Base-by-base conservation (phyloP, 2,797 vertebrate species). In the Carapus acus region DNA sequence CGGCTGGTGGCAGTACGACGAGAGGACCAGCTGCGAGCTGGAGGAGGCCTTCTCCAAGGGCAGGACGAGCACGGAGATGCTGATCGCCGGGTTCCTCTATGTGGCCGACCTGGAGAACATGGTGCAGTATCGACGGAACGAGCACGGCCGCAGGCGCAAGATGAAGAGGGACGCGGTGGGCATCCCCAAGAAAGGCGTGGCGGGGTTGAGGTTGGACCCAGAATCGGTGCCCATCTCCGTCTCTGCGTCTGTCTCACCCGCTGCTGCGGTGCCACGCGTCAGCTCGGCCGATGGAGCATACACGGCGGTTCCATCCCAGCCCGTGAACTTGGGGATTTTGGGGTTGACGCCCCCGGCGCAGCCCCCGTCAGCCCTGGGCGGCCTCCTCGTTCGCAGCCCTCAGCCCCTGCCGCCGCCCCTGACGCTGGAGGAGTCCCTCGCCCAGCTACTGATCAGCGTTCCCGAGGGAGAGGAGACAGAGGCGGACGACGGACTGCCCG, bases 1-100 rank as follows among this genome's bases (percentile, higher is more conserved):
- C n/a, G 96, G 96, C 56, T 98, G 96, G 96, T 98, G 96, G 96
- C 96, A 98, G 75, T 98, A 98, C 16, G 95, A 98, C 29, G 95
- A 97, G 76, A 90, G 95, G 56, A 94, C 94, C 60, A 97, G 88
- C 79, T 87, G 88, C 29, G 94, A 98, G 82, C 86, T 98, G 73
- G 96, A 98, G 83, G 94, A 98, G 58, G 94, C 96, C 21, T 94
- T 92, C 51, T 75, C 88, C 56, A 94, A 94, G 79, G 94, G 91
- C 71, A 94, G 89, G 85, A 96, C 94, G 82, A 95, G 88, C 77
- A 91, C 93, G 0, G 94, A 98, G 86, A 97, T 98, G 96, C 85
- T 98, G 41, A 97, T 98, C 8, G 94, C 94, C 1, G 94, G 96
- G 2, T 96, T 95, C 84, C 86, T 98, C 2, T 98, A 98, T 17